Evolutionary conservation across 2,888 invertebrate species (phyloP).

Genomic region (Catocala sponsa): DNA sequence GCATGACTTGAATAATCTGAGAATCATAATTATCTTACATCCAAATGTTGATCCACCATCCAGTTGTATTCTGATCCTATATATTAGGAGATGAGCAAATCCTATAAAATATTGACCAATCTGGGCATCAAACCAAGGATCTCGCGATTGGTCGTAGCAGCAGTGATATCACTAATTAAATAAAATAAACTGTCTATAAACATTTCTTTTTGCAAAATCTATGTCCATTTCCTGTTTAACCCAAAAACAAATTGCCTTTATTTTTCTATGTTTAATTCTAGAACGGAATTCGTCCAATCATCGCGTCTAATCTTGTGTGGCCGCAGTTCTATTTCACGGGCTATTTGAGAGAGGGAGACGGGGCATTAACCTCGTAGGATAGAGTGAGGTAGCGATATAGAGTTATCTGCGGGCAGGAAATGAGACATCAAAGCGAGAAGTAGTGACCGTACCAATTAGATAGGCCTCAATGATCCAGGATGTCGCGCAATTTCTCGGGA

Average conservation of each 20-base stretch:
- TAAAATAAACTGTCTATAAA: no score
- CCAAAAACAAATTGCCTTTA: no score
- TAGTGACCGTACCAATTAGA: conserved; percentile 62
- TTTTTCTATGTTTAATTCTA: conserved; percentile 2
- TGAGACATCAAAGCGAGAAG: conserved; percentile 57
- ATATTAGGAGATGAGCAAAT: no score
- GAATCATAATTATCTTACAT: no score
- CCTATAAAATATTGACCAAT: no score
- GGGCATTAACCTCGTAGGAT: background rate
- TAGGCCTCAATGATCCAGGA: conserved; percentile 40
- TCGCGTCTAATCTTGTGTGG: conserved; percentile 50
- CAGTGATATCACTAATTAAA: no score
- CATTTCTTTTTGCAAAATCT: background rate
- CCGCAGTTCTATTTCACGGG: conserved; percentile 42
- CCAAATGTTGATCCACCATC: no score
- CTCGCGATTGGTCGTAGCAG: no score
- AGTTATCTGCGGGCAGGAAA: conserved; percentile 59
- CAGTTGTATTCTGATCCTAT: no score
- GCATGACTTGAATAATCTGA: no score
- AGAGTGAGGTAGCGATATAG: conserved; percentile 16
- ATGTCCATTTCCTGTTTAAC: no score
- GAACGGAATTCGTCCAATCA: conserved; percentile 47
- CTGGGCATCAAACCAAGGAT: no score
- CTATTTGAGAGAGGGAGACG: conserved; percentile 26
- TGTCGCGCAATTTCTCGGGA: conserved; percentile 39